phyloP scores from a whole-genome alignment of 2,888 invertebrate species.

The Incurvaria masculella region DNA sequence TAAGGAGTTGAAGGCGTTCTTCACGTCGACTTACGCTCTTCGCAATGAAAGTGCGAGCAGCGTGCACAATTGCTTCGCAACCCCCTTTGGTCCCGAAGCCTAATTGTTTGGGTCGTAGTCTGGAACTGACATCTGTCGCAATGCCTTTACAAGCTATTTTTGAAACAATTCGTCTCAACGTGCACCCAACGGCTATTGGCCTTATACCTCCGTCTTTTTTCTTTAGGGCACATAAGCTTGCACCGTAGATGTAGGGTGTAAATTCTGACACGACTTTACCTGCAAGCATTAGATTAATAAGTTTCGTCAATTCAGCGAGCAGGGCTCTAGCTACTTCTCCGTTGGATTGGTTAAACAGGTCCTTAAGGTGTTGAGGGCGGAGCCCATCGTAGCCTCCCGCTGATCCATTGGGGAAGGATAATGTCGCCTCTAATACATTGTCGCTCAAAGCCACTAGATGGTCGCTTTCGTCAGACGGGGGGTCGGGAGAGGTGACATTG shows the following conservation, averaged over 20 bases:
- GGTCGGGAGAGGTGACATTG: not conserved
- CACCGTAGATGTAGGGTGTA: too few species aligned
- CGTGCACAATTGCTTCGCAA: not conserved
- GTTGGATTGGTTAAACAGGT: not conserved
- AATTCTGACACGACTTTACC: not conserved
- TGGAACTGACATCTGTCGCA: not conserved
- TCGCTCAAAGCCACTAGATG: not conserved
- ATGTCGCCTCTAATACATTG: not conserved
- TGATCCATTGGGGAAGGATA: not conserved
- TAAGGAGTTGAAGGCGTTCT: not conserved
- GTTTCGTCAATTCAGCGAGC: not conserved
- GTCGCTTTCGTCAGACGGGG: not conserved
- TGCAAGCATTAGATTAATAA: not conserved
- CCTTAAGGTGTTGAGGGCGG: not conserved
- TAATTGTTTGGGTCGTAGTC: not conserved
- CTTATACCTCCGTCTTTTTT: too few species aligned
- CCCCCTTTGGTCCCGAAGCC: not conserved
- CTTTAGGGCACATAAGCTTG: too few species aligned
- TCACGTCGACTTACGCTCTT: not conserved
- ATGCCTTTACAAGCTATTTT: not conserved
- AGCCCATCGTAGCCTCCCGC: not conserved
- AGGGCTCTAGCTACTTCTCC: not conserved
- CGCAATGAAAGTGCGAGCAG: not conserved
- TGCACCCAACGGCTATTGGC: too few species aligned
- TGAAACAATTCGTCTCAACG: not conserved